Percentiles rank a stretch among this genome's conserved stretches.
Evolutionary conservation across 2,113 vertebrate species (phyloP).

Genomic region (Aspiorhynchus laticeps): DNA sequence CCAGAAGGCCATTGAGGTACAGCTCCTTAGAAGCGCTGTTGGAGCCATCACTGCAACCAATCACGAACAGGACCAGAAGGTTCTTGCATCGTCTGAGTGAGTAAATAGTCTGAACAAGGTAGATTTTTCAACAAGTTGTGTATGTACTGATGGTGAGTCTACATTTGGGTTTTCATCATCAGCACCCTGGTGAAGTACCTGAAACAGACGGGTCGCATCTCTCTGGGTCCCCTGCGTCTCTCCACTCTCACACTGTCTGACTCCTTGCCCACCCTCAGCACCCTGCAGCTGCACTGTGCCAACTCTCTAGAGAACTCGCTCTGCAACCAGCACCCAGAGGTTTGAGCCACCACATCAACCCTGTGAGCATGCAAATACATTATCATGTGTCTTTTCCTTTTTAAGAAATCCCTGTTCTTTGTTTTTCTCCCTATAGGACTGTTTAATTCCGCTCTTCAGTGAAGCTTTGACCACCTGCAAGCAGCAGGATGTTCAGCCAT

Average conservation of each 20-base stretch:
- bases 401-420: not conserved
- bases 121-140: not conserved
- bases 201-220: constrained; percentile 92
- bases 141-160: not conserved
- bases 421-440: constrained; percentile 79
- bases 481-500: constrained; percentile 93
- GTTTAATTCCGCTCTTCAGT: constrained; percentile 89
- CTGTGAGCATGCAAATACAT: not conserved
- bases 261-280: constrained; percentile 85
- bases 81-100: constrained; percentile 86
- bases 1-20: constrained; percentile 96
- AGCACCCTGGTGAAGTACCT: constrained; percentile 89
- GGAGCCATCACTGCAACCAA: constrained; percentile 81
- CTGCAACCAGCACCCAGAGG: constrained; percentile 86
- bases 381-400: not conserved
- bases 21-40: constrained; percentile 90
- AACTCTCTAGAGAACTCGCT: constrained; percentile 89
- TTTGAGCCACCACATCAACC: constrained; percentile 49
- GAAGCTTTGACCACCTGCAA: constrained; percentile 92
- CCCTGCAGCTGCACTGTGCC: constrained; percentile 90
- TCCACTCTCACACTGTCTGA: constrained; percentile 89
- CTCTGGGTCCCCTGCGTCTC: constrained; percentile 88
- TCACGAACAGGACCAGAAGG: constrained; percentile 86
- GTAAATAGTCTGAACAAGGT: constrained; percentile 52
- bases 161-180: constrained; percentile 20